Percentiles rank a stretch among this genome's conserved stretches.
Evolutionary conservation across 2,113 vertebrate genomes (phyloP).

Genomic region (Rousettus leschenaultii): DNA sequence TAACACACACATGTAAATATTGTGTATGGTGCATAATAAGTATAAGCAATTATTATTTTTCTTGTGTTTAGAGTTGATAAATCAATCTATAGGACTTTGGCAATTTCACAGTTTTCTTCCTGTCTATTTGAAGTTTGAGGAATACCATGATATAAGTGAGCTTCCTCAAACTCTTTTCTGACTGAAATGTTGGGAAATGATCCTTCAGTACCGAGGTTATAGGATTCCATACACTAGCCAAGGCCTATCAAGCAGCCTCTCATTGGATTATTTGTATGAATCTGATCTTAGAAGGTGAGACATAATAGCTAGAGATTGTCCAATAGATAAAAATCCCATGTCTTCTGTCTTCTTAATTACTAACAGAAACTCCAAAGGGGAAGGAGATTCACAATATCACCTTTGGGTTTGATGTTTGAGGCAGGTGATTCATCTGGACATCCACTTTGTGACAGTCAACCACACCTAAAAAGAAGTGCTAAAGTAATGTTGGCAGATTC

Average conservation of each 20-base stretch:
- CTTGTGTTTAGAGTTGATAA: background rate
- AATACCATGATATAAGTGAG: background rate
- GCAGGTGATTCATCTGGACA: background rate
- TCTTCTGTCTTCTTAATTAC: background rate
- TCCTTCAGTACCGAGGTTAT: background rate
- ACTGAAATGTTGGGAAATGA: background rate
- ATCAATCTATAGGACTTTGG: background rate
- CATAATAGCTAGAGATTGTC: background rate
- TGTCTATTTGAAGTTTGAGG: background rate
- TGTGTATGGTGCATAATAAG: background rate
- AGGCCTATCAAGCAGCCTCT: background rate
- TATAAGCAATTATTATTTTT: background rate
- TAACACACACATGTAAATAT: conserved; percentile 1
- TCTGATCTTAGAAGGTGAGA: background rate
- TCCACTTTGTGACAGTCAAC: background rate
- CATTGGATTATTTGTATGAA: background rate
- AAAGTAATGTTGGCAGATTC: background rate
- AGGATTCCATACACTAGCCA: background rate
- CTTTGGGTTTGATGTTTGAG: background rate
- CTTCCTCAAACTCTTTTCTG: background rate
- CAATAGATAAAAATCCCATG: background rate
- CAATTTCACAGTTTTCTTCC: background rate
- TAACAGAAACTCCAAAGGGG: background rate
- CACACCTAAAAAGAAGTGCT: background rate
- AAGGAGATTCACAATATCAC: background rate